Evolutionary conservation across 2,888 invertebrate genomes (phyloP), one percentile per base, ranked within the genome.

Genomic region (Cheilosia vernalis): DNA sequence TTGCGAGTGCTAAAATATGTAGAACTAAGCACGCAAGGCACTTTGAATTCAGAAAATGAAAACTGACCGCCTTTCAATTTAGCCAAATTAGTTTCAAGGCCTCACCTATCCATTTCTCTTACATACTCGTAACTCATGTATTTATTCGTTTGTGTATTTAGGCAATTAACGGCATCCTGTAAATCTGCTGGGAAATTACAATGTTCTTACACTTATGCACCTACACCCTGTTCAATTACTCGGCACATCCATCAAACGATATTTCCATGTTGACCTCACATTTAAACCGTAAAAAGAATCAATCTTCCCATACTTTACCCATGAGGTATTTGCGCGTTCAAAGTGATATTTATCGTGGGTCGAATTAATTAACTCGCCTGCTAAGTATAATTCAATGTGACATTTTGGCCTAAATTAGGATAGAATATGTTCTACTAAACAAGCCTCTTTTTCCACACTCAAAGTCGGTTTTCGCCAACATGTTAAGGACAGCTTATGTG

Each of bases 351-450:
- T 66, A 72, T 55, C 61, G 55, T 51, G 61, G 64, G 80, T 51
- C 24, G 79, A 84, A 74, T 84, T 84, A 79, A 84, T 80, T 80
- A 80, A 79, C 74, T 83, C 67, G 56, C 37, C 37, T 63, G 47
- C 73, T 63, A 73, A 66, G 69, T 63, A 56, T 85, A 76, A 61
- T 81, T 76, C 49, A 72, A 61, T 81, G 70, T 61, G 81, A 76
- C 80, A 84, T 69, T 74, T 84, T 80, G 76, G 64, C 61, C 70
- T 66, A 72, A 85, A 85, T 85, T 66, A 72, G 70, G 72, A 85
- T 61, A 76, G 66, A 81, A 70, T 76, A 56, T 72, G 19, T 56
- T 19, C 30, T 19, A 17, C 30, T 19, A 17, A 42, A 9, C 3
- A 37, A 24, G 15, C 19, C 51, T 30, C 37, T 0, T 21, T 37